Percentiles rank a stretch among this genome's conserved stretches.
Evolutionary conservation across 2,113 vertebrate genomes (phyloP).

Genomic region (Neolamprologus fasciatus): DNA sequence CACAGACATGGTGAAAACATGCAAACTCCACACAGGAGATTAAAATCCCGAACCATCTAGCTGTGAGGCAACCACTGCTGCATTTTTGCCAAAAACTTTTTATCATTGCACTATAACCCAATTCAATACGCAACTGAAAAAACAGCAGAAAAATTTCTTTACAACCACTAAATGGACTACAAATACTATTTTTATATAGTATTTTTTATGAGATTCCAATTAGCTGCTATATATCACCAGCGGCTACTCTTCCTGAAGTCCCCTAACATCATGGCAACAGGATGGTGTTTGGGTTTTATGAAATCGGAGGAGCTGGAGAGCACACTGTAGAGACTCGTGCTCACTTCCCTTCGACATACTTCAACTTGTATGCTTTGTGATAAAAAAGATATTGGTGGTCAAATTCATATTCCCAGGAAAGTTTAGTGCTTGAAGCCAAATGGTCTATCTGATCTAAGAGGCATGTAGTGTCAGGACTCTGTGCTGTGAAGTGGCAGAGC

Average conservation of each 20-base stretch:
- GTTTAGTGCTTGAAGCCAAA: conserved; percentile 4
- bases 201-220: neutral
- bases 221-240: neutral
- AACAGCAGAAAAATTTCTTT: neutral
- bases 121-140: neutral
- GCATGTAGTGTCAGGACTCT: neutral
- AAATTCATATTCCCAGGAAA: neutral
- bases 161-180: neutral
- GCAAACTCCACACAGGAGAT: neutral
- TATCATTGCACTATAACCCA: neutral
- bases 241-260: neutral
- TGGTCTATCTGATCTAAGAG: conserved; percentile 6
- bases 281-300: neutral
- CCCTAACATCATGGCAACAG: neutral
- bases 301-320: neutral
- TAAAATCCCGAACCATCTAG: neutral
- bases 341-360: neutral
- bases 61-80: neutral
- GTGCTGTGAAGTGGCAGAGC: neutral
- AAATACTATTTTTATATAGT: neutral
- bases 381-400: neutral
- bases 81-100: neutral
- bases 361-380: neutral
- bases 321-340: neutral
- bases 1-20: neutral